Evolutionary conservation across 2,888 invertebrate genomes (phyloP).

Genomic region (Tenthredo amoena): DNA sequence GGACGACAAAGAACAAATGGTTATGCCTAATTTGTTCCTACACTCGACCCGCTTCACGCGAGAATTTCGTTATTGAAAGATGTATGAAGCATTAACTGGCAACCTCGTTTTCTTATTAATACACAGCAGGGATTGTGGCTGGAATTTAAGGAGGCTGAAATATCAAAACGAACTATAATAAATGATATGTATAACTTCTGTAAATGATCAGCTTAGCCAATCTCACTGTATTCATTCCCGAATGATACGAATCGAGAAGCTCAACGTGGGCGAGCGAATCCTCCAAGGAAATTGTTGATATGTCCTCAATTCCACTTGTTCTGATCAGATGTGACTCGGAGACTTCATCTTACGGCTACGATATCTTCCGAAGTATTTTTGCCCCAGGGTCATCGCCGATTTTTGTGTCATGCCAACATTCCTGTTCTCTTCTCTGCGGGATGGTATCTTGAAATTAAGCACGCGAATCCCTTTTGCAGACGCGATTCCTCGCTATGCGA

Average conservation of each 20-base stretch:
- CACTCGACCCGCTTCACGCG: background rate
- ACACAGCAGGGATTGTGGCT: background rate
- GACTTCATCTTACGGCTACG: background rate
- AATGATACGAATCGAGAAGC: background rate
- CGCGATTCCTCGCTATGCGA: background rate
- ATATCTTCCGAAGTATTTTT: slow-evolving; percentile 2
- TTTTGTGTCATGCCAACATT: background rate
- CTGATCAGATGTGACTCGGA: background rate
- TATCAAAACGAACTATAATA: background rate
- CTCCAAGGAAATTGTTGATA: background rate
- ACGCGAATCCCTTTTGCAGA: background rate
- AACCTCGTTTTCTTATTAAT: background rate
- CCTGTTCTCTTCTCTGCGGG: background rate
- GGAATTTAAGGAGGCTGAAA: background rate
- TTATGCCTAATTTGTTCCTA: background rate
- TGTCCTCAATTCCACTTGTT: background rate
- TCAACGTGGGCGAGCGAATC: background rate
- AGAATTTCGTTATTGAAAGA: background rate
- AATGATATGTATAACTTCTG: background rate
- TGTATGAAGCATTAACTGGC: background rate
- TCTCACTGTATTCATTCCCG: background rate
- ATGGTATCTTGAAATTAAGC: background rate
- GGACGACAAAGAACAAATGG: slow-evolving; percentile 9
- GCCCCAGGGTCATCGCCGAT: slow-evolving; percentile 23
- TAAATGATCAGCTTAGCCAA: background rate